Percentiles rank a stretch among this genome's conserved stretches.
Evolutionary conservation across 2,888 invertebrate species (phyloP).

Genomic region (Zygaena filipendulae): DNA sequence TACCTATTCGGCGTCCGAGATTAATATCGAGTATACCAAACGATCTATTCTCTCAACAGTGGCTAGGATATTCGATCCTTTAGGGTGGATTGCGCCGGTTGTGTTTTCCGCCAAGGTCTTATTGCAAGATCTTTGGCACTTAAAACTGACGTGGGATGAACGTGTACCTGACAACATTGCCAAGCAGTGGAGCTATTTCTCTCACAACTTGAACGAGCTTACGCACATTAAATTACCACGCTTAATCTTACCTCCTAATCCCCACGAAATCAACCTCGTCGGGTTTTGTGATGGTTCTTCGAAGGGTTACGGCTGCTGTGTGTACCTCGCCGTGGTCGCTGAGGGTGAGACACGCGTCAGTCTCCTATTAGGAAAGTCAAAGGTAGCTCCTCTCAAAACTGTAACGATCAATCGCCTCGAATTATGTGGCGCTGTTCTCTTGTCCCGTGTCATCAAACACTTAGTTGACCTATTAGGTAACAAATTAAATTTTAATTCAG

Average conservation of each 20-base stretch:
- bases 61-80: slow-evolving; percentile 6
- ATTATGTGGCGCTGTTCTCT: not conserved
- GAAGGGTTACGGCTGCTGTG: slow-evolving; percentile 1
- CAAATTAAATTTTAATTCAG: not conserved
- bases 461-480: not conserved
- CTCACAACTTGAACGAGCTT: no score
- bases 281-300: slow-evolving; percentile 1
- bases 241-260: not conserved
- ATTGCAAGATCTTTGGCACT: not conserved
- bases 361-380: not conserved
- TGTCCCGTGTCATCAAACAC: not conserved
- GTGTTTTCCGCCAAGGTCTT: slow-evolving; percentile 4
- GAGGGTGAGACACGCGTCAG: no score
- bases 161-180: no score
- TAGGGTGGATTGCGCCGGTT: slow-evolving; percentile 4
- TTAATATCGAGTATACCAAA: no score
- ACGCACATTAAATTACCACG: no score
- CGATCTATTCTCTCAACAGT: not conserved
- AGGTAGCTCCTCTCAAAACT: not conserved
- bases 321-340: not conserved
- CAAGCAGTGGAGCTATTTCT: no score
- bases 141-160: not conserved
- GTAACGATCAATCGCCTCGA: slow-evolving; percentile 1
- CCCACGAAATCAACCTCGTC: not conserved
- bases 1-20: no score